Evolutionary conservation across 2,113 vertebrate species (phyloP), one percentile per base, ranked within the genome.

Genomic region (Grammomys dolichurus): DNA sequence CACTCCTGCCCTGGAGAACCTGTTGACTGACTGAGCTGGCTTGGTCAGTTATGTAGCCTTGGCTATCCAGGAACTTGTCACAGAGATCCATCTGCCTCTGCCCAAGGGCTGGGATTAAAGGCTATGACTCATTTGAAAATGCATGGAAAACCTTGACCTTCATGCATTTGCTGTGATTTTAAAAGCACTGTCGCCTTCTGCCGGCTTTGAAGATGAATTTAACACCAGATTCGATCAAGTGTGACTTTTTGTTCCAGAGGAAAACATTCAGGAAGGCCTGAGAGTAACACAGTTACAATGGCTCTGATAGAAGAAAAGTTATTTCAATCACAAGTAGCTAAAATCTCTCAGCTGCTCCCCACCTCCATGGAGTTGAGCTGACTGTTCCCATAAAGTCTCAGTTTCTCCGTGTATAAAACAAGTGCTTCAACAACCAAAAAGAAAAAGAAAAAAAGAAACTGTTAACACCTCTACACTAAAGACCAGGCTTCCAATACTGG

Each of bases 161-260:
- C 76, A 70, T 72, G 77, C 51, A 51, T 91, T 77, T 85, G 58
- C 33, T 87, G 46, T 89, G 72, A 36, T 93, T 89, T 95, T 91
- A 67, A 93, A 89, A 88, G n/a, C 63, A 84, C 24, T 22, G 88
- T 22, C 46, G 58, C 5, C 43, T 28, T 80, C 13, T 51, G 65
- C 48, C 86, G 75, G 16, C 63, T 90, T 90, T 19, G 87, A 81
- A 91, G 72, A 69, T 70, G 43, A 76, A 88, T 90, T 94, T 95
- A 56, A 95, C 63, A 43, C 69, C 20, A 43, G 48, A 17, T 63
- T 85, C 78, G 26, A 19, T 78, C 69, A 86, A 76, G 91, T 36
- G 3, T 51, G 54, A 77, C 67, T 28, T 95, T 93, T 89, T 54
- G 24, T 75, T 84, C 40, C 63, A 87, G 60, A 84, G 67, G 46